These are phyloP conservation scores for Stylophora pistillata DNA, from an alignment of 64 coral and sea anemone species.

Conservation along the genomic window DNA sequence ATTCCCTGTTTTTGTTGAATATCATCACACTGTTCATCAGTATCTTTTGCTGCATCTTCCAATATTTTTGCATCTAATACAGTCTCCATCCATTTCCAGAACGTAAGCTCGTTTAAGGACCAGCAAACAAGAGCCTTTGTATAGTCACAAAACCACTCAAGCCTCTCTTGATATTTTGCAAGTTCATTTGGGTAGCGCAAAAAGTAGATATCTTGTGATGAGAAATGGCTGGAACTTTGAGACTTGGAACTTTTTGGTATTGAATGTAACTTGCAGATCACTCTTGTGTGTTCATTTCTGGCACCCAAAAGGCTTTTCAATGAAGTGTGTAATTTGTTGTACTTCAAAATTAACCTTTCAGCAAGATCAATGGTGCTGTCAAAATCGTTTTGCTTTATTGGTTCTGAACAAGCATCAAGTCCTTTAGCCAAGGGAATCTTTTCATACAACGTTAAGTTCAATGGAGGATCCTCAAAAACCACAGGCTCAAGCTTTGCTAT, in stretches of 20 bases:
- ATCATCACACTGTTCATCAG: neutral
- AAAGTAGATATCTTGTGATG: slow-evolving; percentile 73
- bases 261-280: slow-evolving; percentile 69
- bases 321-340: slow-evolving; percentile 28
- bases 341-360: slow-evolving; percentile 9
- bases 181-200: slow-evolving; percentile 71
- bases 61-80: slow-evolving; percentile 56
- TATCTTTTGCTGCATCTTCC: slow-evolving; percentile 6
- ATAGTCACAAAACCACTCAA: slow-evolving; percentile 70
- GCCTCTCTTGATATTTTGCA: slow-evolving; percentile 37
- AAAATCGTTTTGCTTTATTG: neutral
- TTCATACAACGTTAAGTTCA: neutral
- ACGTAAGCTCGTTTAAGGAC: slow-evolving; percentile 57
- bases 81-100: slow-evolving; percentile 98
- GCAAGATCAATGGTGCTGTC: neutral
- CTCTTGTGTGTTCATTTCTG: slow-evolving; percentile 34
- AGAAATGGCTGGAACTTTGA: slow-evolving; percentile 52
- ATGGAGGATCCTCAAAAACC: slow-evolving; percentile 56
- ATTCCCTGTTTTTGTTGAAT: neutral
- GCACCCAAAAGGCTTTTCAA: slow-evolving; percentile 51
- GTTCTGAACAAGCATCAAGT: neutral
- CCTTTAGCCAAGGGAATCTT: neutral
- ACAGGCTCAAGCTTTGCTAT: slow-evolving; percentile 32
- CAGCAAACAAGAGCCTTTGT: slow-evolving; percentile 54
- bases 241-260: slow-evolving; percentile 9